phyloP scores from a whole-genome alignment of 2,797 vertebrate species.

The Loris lydekkerianus region DNA sequence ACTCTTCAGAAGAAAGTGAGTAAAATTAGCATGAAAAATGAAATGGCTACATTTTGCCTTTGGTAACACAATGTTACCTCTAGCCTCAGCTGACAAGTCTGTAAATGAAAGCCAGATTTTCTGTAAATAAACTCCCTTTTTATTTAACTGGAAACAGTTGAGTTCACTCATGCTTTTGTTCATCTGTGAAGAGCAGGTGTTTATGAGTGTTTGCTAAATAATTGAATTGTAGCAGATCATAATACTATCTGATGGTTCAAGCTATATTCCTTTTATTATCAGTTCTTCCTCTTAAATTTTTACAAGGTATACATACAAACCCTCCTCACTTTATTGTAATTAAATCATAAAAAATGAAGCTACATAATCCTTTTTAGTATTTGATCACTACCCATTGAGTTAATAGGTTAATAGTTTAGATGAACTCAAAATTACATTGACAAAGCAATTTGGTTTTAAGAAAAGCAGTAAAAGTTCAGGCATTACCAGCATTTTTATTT shows the following conservation, averaged over 20 bases:
- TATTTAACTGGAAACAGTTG: background rate
- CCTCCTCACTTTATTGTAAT: background rate
- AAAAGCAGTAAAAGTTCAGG: background rate
- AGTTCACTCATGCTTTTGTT: slow-evolving; percentile 24
- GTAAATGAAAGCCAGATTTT: slow-evolving; percentile 18
- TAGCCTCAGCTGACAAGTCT: background rate
- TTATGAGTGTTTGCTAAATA: slow-evolving; percentile 48
- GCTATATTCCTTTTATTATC: background rate
- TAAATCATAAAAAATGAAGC: slow-evolving; percentile 42
- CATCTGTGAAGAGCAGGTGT: background rate
- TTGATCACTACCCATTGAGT: background rate
- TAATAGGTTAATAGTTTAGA: slow-evolving; percentile 38
- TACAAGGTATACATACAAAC: background rate
- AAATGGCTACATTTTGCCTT: background rate
- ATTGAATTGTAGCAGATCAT: slow-evolving; percentile 13
- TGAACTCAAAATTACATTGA: slow-evolving; percentile 24
- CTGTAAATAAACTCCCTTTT: background rate
- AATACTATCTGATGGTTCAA: slow-evolving; percentile 8
- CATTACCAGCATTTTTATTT: background rate
- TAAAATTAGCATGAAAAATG: slow-evolving; percentile 51
- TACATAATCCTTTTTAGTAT: background rate
- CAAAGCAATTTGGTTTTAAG: slow-evolving; percentile 2
- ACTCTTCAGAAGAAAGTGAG: slow-evolving; percentile 38
- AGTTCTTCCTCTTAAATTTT: slow-evolving; percentile 47
- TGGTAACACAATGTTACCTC: background rate